Evolutionary conservation across 2,797 vertebrate genomes (phyloP).

Genomic region (Catharus ustulatus): DNA sequence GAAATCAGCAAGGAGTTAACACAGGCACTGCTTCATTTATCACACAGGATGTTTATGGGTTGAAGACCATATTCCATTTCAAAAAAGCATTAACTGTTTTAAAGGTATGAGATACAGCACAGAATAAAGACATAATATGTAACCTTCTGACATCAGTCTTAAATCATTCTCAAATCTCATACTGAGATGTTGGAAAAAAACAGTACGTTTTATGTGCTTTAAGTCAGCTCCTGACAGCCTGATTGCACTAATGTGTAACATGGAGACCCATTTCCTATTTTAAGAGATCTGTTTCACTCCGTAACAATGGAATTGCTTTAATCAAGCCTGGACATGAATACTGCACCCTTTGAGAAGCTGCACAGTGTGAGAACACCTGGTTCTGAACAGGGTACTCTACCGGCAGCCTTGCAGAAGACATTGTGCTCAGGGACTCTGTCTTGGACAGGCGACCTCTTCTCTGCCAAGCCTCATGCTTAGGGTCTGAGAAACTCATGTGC

Average conservation of each 20-base stretch:
- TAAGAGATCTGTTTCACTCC: background rate
- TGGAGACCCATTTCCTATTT: background rate
- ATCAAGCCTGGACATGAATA: background rate
- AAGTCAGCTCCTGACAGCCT: background rate
- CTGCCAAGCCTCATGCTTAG: fast-evolving
- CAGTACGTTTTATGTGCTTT: background rate
- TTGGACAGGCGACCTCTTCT: background rate
- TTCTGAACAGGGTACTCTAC: background rate
- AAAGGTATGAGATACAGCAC: background rate
- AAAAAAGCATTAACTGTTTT: background rate
- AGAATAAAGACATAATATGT: background rate
- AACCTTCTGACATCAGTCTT: background rate
- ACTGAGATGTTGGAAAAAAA: background rate
- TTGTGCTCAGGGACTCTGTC: background rate
- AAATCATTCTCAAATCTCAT: background rate
- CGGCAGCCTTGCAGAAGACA: background rate
- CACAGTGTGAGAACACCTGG: background rate
- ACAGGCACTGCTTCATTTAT: background rate
- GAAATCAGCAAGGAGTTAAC: background rate
- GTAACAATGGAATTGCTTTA: background rate
- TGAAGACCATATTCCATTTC: background rate
- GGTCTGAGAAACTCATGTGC: background rate
- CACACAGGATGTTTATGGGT: background rate
- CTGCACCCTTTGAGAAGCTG: background rate
- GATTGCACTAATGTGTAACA: background rate